Conservation (phyloP, 2,113 vertebrate species). For the Brachypodius melanocephalos region DNA sequence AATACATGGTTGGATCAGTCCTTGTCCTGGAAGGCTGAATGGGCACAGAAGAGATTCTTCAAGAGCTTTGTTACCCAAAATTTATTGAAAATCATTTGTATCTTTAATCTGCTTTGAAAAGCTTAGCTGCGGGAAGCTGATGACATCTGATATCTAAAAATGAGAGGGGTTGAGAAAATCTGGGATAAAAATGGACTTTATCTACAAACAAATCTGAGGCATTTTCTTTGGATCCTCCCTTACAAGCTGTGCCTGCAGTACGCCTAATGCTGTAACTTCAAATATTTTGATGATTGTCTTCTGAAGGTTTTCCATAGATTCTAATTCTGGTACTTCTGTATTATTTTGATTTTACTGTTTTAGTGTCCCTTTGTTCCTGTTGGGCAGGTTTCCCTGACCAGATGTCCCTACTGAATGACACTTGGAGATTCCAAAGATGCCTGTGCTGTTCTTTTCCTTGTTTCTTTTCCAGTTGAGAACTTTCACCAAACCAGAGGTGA, state of each 20-base stretch:
- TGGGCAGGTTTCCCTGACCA: background rate
- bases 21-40: background rate
- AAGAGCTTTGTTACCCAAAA: background rate
- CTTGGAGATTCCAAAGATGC: background rate
- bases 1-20: fast-evolving
- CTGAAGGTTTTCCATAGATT: background rate
- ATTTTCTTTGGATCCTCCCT: background rate
- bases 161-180: background rate
- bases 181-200: background rate
- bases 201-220: background rate
- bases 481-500: background rate
- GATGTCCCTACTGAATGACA: background rate
- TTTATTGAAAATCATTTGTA: background rate
- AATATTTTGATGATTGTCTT: background rate
- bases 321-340: background rate
- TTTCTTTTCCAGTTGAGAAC: background rate
- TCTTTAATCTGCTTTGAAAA: background rate
- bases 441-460: background rate
- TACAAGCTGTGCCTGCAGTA: background rate
- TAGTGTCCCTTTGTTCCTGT: fast-evolving
- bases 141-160: background rate
- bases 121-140: background rate
- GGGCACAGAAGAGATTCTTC: background rate
- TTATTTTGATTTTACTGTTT: background rate
- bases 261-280: background rate